Evolutionary conservation across 2,113 vertebrate genomes (phyloP).

Genomic region (Seriola aureovittata): DNA sequence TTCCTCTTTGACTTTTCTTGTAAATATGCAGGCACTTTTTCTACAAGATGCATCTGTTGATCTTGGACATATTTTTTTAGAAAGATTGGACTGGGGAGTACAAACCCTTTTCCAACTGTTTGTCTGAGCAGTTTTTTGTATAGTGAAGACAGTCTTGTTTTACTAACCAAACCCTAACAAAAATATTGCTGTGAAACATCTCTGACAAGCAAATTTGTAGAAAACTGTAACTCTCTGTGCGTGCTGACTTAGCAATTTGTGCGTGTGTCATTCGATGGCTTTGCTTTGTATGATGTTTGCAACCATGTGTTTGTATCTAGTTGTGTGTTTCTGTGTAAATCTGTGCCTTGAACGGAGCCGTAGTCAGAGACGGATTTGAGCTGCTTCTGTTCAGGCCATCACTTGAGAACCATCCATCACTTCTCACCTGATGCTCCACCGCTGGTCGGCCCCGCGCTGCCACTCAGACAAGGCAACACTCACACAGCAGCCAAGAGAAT

Average conservation of each 20-base stretch:
- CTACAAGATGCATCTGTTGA: too few species aligned
- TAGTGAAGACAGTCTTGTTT: too few species aligned
- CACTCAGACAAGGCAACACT: constrained; percentile 56
- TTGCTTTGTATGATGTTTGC: not conserved
- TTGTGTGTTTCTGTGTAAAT: constrained; percentile 28
- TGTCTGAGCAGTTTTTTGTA: not conserved
- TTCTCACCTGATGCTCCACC: constrained; percentile 56
- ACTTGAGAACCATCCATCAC: constrained; percentile 71
- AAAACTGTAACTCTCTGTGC: not conserved
- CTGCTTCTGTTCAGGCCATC: constrained; percentile 45
- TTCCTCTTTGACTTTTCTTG: not conserved
- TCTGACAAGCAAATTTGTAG: not conserved
- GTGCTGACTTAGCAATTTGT: not conserved
- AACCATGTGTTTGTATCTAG: not conserved
- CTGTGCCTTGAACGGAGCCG: constrained; percentile 15
- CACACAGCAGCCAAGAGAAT: constrained; percentile 53
- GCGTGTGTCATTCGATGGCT: not conserved
- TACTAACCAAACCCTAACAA: too few species aligned
- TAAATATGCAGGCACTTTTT: not conserved
- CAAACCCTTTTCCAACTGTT: not conserved
- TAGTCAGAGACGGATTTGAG: constrained; percentile 49
- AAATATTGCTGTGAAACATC: not conserved
- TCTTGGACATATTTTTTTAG: not conserved
- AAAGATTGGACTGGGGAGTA: not conserved
- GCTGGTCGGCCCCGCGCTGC: constrained; percentile 58